Conservation (phyloP, 1,140 invertebrate genomes). For the Colletes latitarsis region DNA sequence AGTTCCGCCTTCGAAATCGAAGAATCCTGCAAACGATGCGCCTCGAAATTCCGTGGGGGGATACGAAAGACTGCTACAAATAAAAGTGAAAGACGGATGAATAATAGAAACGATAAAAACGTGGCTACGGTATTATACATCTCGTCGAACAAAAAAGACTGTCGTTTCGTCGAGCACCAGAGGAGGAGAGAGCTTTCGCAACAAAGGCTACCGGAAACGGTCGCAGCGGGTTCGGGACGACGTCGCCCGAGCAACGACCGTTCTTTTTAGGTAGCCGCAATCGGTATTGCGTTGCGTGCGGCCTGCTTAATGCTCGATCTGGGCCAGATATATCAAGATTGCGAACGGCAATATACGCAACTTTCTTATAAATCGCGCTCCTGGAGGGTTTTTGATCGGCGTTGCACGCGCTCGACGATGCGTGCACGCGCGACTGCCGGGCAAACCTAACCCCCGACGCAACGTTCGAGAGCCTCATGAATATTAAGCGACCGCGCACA, state of each 20-base stretch:
- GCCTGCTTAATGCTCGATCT: conserved; percentile 73
- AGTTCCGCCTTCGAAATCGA: background rate
- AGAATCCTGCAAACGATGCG: no score
- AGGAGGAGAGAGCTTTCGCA: no score
- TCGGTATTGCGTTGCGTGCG: conserved; percentile 69
- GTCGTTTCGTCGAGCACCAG: no score
- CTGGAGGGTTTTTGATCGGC: background rate
- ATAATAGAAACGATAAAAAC: no score
- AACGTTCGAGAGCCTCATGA: conserved; percentile 28
- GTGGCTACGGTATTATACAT: no score
- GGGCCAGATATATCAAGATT: conserved; percentile 73
- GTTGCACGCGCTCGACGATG: background rate
- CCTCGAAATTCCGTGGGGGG: no score
- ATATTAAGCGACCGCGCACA: conserved; percentile 40
- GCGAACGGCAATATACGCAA: conserved; percentile 59
- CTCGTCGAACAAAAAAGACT: no score
- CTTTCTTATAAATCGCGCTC: conserved; percentile 63
- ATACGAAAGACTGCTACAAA: no score
- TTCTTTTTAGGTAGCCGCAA: conserved; percentile 30
- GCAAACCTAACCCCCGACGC: background rate
- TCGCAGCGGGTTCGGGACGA: no score
- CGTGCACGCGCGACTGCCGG: background rate
- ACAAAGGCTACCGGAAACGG: background rate
- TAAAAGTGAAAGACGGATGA: no score
- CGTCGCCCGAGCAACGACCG: no score